Evolutionary conservation across 1,140 invertebrate species (phyloP), one percentile per base, ranked within the genome.

Genomic region (Drosophila mayri): DNA sequence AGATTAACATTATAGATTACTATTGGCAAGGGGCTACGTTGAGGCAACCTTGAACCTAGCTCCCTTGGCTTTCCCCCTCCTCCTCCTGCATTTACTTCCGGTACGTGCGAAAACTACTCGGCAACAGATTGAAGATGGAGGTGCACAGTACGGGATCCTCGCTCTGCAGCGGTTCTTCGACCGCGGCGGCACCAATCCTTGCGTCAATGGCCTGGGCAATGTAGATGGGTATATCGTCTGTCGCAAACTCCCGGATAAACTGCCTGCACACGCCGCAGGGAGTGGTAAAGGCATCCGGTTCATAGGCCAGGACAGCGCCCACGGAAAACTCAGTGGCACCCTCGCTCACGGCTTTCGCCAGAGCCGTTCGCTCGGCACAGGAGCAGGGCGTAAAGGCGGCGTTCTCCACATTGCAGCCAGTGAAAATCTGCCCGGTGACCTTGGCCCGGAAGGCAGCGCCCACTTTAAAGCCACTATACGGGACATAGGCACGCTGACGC

Each of bases 211-310:
- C 95, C 81, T 95, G 96, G 32, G 94, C 93, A 49, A 98, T 90
- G 85, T 96, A 98, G 50, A 98, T 93, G 30, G 94, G 93, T 11
- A 97, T 94, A 71, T 96, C 94, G 30, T 94, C 93, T 55, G 93
- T 91, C 7, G 95, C 94, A 92, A 98, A 98, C 93, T 98, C 97
- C 37, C 93, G 94, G 9, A 98, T 94, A 55, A 96, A 94, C 93
- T 99, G 98, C 44, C 99, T 93, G 92, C 99, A 99, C 4, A 97
- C 95, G 7, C 99, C 99, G 93, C 99, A 99, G 0, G 98, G 98
- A 1, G 96, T 94, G 1, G 96, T 96, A 77, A 97, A 96, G 9
- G 86, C 91, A 22, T 95, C 93, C 28, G 94, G 93, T 43, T 95
- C 93, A 58, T 96, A 94, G 6, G 95, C 96, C 0, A 95, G 93